A percentile compares a stretch with the other conserved stretches of the same genome.
phyloP scores from a whole-genome alignment of 2,888 invertebrate genomes.

The Psylliodes chrysocephalus region DNA sequence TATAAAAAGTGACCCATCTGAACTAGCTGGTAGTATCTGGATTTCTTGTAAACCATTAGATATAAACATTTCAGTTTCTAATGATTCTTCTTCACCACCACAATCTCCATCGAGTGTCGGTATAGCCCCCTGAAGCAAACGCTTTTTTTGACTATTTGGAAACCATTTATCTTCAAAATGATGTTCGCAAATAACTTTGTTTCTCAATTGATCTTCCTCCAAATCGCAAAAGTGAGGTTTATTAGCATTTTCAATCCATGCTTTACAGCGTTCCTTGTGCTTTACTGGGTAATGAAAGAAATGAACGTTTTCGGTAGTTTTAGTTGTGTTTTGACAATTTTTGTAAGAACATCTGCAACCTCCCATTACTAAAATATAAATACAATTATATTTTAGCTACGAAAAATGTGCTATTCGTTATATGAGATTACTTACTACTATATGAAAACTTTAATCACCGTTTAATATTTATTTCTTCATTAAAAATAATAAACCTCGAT shows the following conservation, averaged over 20 bases:
- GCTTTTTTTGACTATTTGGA: slow-evolving; percentile 67
- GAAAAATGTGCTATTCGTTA: background rate
- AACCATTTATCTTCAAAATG: slow-evolving; percentile 69
- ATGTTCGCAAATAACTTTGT: slow-evolving; percentile 71
- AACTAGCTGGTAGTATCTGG: slow-evolving; percentile 57
- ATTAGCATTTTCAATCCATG: slow-evolving; percentile 70
- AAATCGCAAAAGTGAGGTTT: slow-evolving; percentile 67
- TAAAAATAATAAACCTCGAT: too few species aligned
- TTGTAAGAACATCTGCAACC: slow-evolving; percentile 71
- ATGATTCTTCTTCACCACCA: slow-evolving; percentile 37
- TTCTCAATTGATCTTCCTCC: slow-evolving; percentile 69
- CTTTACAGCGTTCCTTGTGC: slow-evolving; percentile 68
- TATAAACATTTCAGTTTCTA: slow-evolving; percentile 33
- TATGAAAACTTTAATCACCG: too few species aligned
- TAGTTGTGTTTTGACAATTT: slow-evolving; percentile 67
- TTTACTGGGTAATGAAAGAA: slow-evolving; percentile 73
- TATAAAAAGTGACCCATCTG: slow-evolving; percentile 58
- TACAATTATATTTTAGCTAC: background rate
- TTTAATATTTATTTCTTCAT: too few species aligned
- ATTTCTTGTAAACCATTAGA: slow-evolving; percentile 46
- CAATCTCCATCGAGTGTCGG: slow-evolving; percentile 65
- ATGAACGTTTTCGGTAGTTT: slow-evolving; percentile 64
- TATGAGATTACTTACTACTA: too few species aligned
- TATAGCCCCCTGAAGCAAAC: slow-evolving; percentile 68
- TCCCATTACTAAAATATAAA: slow-evolving; percentile 64